Evolutionary conservation across 2,888 invertebrate species (phyloP), one percentile per base, ranked within the genome.

Genomic region (Sminthurinus aureus): DNA sequence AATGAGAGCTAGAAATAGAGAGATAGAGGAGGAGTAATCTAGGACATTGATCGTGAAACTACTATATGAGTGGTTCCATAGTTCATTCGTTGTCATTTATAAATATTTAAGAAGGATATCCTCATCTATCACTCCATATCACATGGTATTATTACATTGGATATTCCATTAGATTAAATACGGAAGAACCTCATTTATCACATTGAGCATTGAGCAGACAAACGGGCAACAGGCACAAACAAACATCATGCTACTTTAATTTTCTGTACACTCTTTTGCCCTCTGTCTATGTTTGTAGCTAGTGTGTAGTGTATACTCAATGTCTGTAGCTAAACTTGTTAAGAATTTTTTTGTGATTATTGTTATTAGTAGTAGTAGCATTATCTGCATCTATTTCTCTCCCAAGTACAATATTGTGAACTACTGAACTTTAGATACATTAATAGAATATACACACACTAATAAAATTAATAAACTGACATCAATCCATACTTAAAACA

Each of bases 61-160:
- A 58, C 58, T 26, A 15, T 26, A 24, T 71, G 71, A 13, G 12
- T 26, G 71, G 26, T 71, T 12, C 26, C 24, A 15, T 71, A 71
- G 20, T 71, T 24, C 24, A 71, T 22, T 58, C 69, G 22, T 69
- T 15, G 69, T 24, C 22, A 24, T 38, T 38, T 26, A 24, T 71
- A 71, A 71, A 71, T 75, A 78, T 75, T 76, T 87, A 87, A 87
- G 82, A 79, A 87, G 87, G 87, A 87, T 86, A 86, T 87, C 87
- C 87, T 87, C 85, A 86, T 86, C 77, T 71, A 71, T 71, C 71
- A 71, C 15, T 24, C 26, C 69, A 11, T 26, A 13, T 69, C 50
- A 58, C 67, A 18, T 66, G 3, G 12, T 20, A n/a, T 78, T 51
- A 20, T 15, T 71, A 22, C 38, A 79, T 69, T 79, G 26, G 2